A percentile compares a stretch with the other conserved stretches of the same genome.
Conservation (phyloP, 2,888 invertebrate species). For the Notodromas monacha region DNA sequence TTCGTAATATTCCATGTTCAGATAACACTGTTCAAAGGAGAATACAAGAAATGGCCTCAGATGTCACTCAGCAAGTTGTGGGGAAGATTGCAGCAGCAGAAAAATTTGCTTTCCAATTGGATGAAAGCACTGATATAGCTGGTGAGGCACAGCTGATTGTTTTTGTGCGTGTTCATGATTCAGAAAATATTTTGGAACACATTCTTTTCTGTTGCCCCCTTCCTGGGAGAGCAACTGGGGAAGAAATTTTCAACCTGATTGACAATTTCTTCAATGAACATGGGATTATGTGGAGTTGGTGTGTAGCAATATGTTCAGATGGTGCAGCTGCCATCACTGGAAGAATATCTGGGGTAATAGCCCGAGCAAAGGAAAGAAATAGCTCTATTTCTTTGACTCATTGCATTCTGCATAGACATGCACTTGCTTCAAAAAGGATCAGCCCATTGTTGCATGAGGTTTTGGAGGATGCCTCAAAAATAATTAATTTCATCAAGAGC, state of each 20-base stretch:
- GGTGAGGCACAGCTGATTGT: conserved; percentile 8
- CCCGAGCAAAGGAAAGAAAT: conserved; percentile 5
- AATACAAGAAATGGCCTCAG: conserved; percentile 7
- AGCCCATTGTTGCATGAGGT: conserved; percentile 8
- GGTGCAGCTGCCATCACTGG: conserved; percentile 11
- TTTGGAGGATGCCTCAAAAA: conserved; percentile 8
- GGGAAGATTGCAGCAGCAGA: conserved; percentile 1
- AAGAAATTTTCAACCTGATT: conserved; percentile 11
- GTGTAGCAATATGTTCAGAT: conserved; percentile 11
- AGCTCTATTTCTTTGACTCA: conserved; percentile 6
- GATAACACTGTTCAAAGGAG: conserved; percentile 7
- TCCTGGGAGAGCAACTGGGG: conserved; percentile 10
- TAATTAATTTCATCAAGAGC: conserved; percentile 8
- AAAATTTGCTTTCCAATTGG: conserved; percentile 8
- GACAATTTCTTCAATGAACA: conserved; percentile 10
- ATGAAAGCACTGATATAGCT: conserved; percentile 9
- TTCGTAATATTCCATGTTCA: conserved; percentile 8
- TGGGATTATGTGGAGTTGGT: conserved; percentile 10
- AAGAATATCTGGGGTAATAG: conserved; percentile 9
- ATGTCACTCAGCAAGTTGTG: conserved; percentile 8
- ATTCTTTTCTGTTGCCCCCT: conserved; percentile 11
- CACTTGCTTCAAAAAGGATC: conserved; percentile 8
- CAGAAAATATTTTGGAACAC: conserved; percentile 10
- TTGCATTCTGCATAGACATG: conserved; percentile 8
- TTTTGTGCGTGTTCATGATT: conserved; percentile 8